Evolutionary conservation across 2,888 invertebrate species (phyloP).

Genomic region (Nezara viridula): DNA sequence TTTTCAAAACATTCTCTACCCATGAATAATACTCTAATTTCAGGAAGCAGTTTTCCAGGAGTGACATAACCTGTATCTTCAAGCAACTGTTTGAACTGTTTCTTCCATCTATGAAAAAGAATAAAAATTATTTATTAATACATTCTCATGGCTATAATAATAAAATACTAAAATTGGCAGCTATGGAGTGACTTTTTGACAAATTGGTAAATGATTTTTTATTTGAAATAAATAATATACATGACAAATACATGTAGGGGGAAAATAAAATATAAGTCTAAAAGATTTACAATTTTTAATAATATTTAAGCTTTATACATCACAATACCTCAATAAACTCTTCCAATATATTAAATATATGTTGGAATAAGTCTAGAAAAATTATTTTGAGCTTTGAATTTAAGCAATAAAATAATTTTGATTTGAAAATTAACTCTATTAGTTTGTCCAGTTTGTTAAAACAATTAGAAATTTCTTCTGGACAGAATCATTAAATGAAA

Average conservation of each 20-base stretch:
- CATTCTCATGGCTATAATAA: background rate
- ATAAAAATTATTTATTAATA: background rate
- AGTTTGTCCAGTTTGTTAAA: background rate
- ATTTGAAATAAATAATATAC: too few relatives aligned
- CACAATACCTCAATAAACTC: background rate
- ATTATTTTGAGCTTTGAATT: background rate
- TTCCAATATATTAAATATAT: background rate
- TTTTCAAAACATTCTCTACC: conserved; percentile 95
- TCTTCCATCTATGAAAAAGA: conserved; percentile 81
- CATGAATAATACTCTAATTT: conserved; percentile 92
- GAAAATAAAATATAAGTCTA: too few relatives aligned
- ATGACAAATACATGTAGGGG: too few relatives aligned
- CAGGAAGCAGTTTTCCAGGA: conserved; percentile 92
- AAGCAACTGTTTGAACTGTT: conserved; percentile 92
- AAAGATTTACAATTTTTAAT: background rate
- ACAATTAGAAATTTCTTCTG: background rate
- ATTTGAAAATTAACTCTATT: background rate
- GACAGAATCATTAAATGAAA: background rate
- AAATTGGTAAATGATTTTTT: background rate
- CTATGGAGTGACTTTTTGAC: background rate
- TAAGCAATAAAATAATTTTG: background rate
- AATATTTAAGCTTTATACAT: background rate
- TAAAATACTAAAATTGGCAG: background rate
- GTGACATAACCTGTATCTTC: conserved; percentile 96
- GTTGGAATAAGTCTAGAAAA: background rate